Conservation (phyloP, 2,797 vertebrate genomes). For the Centropyge bicolor region DNA sequence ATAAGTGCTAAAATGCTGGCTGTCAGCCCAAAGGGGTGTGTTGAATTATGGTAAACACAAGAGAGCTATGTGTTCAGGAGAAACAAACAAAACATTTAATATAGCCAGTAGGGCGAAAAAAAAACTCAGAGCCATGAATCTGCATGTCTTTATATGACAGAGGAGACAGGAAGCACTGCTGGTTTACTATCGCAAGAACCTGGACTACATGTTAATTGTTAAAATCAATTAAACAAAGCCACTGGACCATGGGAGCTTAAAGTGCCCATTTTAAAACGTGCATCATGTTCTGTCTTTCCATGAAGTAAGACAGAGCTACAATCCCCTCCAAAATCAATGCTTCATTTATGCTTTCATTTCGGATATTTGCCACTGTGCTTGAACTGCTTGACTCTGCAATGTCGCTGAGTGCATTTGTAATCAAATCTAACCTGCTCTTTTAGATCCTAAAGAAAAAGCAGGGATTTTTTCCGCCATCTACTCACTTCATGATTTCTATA, state of each 20-base stretch:
- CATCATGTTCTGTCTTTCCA: conserved; percentile 23
- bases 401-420: conserved; percentile 44
- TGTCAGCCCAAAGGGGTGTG: conserved; percentile 50
- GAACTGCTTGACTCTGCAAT: conserved; percentile 19
- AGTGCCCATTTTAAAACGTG: conserved; percentile 36
- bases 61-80: conserved; percentile 51
- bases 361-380: conserved; percentile 17
- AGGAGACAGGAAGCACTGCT: conserved; percentile 4
- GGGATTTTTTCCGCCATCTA: not conserved
- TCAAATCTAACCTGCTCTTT: conserved; percentile 34
- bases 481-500: conserved; percentile 15
- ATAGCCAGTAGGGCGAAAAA: conserved; percentile 34
- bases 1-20: conserved; percentile 33
- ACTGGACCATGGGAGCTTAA: conserved; percentile 46
- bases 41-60: conserved; percentile 61
- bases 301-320: conserved; percentile 35
- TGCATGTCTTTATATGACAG: conserved; percentile 38
- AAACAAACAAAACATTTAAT: conserved; percentile 66
- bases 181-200: conserved; percentile 33
- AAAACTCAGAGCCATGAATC: conserved; percentile 41
- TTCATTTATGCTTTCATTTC: conserved; percentile 47
- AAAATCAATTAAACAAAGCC: conserved; percentile 74
- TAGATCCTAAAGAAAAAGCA: conserved; percentile 8
- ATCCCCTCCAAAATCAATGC: conserved; percentile 46
- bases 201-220: conserved; percentile 42